Base-by-base conservation (phyloP, 1,140 invertebrate species). In the Epicauta chinensis region DNA sequence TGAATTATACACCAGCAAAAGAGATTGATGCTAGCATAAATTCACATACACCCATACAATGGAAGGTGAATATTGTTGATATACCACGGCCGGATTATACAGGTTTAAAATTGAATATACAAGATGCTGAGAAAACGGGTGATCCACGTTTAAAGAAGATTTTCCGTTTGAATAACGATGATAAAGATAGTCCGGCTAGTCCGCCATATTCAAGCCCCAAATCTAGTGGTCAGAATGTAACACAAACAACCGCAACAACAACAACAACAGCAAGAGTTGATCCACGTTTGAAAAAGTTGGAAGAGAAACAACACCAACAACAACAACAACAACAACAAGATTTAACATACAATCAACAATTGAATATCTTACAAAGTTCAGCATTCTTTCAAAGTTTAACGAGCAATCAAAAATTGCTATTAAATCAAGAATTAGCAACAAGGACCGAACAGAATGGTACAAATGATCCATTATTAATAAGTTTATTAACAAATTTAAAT, bases 1-100 rank as follows among this genome's bases (percentile, higher is more conserved):
- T 83, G 11, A 81, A 87, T 51, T 89, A 89, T 58, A 77, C 84
- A 12, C 86, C 89, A 2, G 88, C 89, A 23, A 87, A 81, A 1
- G 89, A 92, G 73, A 91, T 93, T 46, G 84, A 91, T 63, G 89
- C 85, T 4, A 88, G 86, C 9, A 77, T 88, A 23, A 81, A 79
- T 17, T 84, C 83, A 40, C 88, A 91, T 71, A 79, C 81, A 0
- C 84, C 83, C 1, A 81, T 89, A 23, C 57, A 69, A 1, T 91
- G 85, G 72, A 83, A 82, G 64, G 74, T 77, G 16, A 45, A 77
- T 30, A 67, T 79, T 3, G 80, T 89, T 14, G 80, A 82, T 49
- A 81, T 88, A 57, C 84, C 86, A 0, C 72, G 80, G 36, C 83
- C 86, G 0, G 82, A 87, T 62, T 91, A 88, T 59, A 79, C 78